Evolutionary conservation across 1,140 invertebrate species (phyloP), one percentile per base, ranked within the genome.

Genomic region (Atta cephalotes): DNA sequence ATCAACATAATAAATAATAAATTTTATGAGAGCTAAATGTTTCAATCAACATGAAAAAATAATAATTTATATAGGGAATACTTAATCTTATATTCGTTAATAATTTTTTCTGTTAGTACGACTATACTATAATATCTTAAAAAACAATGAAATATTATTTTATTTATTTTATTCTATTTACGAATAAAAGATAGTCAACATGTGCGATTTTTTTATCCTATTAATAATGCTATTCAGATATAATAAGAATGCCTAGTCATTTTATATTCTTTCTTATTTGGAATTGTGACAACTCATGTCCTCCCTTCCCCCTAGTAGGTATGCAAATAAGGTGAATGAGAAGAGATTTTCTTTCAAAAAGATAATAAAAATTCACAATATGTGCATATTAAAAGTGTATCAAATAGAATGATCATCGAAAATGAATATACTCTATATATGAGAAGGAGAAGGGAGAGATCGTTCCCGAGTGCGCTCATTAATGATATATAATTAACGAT

Each of bases 161-260:
- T 65, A n/a, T 53, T 53, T 16, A 16, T 45, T 51, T 51, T 14
- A 16, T 35, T 39, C 35, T 66, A 39, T 66, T 66, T 72, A 56
- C n/a, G 1, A 35, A 6, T 16, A 58, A n/a, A 58, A 35, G 51
- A 25, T n/a, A 31, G 9, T 4, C 2, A 6, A 58, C 49, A 4
- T 3, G 10, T 16, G 16, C 31, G 3, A 14, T 74, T 53, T 60
- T 60, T n/a, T 58, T 39, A 35, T 39, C n/a, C 18, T 60, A 12
- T n/a, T 76, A 39, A 31, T 39, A 60, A 74, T 28, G n/a, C 18
- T 21, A 56, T 5, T 72, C 28, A 58, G 14, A 35, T 35, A 74
- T 58, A 58, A 58, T 74, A 74, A 58, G 53, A 74, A 74, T 58
- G 18, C 53, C 18, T 60, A 39, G 35, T 76, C n/a, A 39, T 60